Evolutionary conservation across 2,888 invertebrate species (phyloP), one percentile per base, ranked within the genome.

Genomic region (Lasioglossum marginatum): DNA sequence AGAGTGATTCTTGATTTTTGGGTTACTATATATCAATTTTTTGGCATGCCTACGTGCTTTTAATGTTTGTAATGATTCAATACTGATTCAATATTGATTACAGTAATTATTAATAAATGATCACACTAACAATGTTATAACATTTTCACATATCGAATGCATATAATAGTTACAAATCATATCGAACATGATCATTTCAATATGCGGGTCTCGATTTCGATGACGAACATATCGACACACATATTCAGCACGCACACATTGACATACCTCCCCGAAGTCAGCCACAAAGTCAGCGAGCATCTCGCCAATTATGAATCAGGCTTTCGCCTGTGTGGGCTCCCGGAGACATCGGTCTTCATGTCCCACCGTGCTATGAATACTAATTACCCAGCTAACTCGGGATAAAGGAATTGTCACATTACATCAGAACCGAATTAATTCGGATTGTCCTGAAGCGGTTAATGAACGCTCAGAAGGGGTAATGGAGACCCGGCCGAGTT

Each of bases 371-470:
- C 60, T 60, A 60, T 60, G 60, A 60, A 60, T 60, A 60, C 60
- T 60, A 60, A 60, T 60, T 60, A 60, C 60, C 60, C 60, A 27
- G 16, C 60, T 60, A 60, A 60, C 60, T 60, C 27, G 27, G 60
- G 4, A 60, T 60, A 60, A 60, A 60, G 60, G 60, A 60, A 60
- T 60, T 60, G 60, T 60, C 60, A 60, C 27, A 60, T 60, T 60
- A 60, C 60, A 60, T 60, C 60, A 60, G 60, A 60, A 60, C 60
- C 60, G 60, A 60, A 60, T 60, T 60, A 60, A 60, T 60, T 60
- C 27, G 60, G 60, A 60, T 60, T 60, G 27, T 60, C 60, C 60
- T 60, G 60, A 60, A 60, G 60, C 60, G 60, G 60, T 60, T 60
- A 60, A 60, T 60, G 60, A 60, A 60, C 60, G 60, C 60, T 60